These are phyloP conservation scores for Adelphocoris suturalis DNA, from an alignment of 2,888 invertebrate species.

Conservation along the genomic window DNA sequence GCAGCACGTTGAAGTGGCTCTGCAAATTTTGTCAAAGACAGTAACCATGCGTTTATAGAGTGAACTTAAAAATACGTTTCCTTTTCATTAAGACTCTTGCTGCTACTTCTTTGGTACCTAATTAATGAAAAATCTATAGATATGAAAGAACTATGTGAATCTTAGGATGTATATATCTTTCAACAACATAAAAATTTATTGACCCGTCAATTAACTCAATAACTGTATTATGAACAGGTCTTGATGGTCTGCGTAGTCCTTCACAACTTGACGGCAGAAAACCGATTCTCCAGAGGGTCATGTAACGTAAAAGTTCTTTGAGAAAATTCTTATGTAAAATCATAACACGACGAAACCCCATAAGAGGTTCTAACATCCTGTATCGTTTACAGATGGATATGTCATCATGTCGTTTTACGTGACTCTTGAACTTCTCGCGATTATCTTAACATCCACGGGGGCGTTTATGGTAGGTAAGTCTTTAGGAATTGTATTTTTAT, in stretches of 20 bases:
- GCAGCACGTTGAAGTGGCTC: no score
- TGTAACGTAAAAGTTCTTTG: neutral
- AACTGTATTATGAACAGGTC: neutral
- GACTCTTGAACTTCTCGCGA: neutral
- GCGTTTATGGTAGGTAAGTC: slow-evolving; percentile 40
- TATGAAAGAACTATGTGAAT: neutral
- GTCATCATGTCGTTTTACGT: neutral
- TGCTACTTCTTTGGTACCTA: no score
- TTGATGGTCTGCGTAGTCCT: neutral
- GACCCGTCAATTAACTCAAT: neutral
- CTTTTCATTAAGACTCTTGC: no score
- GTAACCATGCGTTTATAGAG: no score
- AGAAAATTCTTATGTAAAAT: neutral
- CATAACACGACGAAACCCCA: neutral
- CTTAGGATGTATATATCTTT: neutral
- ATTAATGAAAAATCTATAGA: neutral
- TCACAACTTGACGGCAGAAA: slow-evolving; percentile 1
- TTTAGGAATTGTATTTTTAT: neutral
- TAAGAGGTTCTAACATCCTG: neutral
- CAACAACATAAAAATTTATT: neutral
- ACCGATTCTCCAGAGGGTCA: neutral
- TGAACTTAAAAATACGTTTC: no score
- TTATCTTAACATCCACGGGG: neutral
- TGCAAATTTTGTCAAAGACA: no score
- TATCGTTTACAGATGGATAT: neutral